Evolutionary conservation across 1,140 invertebrate species (phyloP), one percentile per base, ranked within the genome.

Genomic region (Trigoniulus corallinus): DNA sequence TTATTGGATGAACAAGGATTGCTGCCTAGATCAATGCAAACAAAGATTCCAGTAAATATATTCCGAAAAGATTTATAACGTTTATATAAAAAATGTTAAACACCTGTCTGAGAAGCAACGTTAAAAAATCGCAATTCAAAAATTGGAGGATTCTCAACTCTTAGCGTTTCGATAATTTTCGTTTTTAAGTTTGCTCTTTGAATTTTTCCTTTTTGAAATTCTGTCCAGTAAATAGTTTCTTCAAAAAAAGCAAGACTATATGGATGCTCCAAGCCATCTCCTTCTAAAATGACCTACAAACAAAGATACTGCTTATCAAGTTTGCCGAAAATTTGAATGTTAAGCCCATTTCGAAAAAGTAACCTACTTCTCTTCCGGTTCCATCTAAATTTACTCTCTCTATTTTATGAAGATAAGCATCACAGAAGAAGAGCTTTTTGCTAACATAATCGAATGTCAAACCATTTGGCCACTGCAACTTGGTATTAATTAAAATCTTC

Each of bases 71-170:
- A 12, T 39, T 13, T 26, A 55, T n/a, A n/a, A n/a, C 7, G 20
- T 20, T 44, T 25, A 1, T 15, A n/a, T 13, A 47, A 27, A 20
- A 23, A 37, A 47, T 48, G 62, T 60, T n/a, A n/a, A n/a, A n/a
- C 61, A 75, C 72, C 74, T 20, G 56, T 61, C 54, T 75, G 69
- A 21, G 65, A 60, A 12, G 64, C 61, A 40, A 62, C 63, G 50
- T 76, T 72, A 61, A 74, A 79, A 1, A 81, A 64, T 58, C 72
- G 72, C 2, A 84, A 65, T 59, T 80, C 75, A 66, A 72, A 77
- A 25, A 80, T 59, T 48, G 74, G 74, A 25, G 72, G 67, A 62
- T 74, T 74, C 59, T 73, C 69, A 42, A 52, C 53, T 15, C 62
- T 53, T 51, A 66, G 53, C 25, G 63, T 64, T 51, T 63, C 61